Conservation (phyloP, 2,113 vertebrate species). For the Sigmodon hispidus region DNA sequence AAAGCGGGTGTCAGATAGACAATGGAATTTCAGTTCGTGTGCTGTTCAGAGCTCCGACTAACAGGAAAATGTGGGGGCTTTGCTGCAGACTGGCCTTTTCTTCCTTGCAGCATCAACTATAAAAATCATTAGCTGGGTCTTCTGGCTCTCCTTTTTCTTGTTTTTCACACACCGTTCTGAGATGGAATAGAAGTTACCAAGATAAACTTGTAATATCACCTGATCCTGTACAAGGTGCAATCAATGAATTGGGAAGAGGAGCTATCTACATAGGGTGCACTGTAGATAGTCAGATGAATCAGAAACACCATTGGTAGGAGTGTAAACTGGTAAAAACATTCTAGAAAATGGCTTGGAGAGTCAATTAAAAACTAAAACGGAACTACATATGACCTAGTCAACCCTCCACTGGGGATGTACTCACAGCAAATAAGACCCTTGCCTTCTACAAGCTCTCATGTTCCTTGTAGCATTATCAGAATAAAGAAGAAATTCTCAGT, state of each 20-base stretch:
- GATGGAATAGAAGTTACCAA: neutral
- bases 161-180: neutral
- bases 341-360: neutral
- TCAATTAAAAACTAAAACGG: neutral
- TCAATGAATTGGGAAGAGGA: neutral
- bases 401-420: neutral
- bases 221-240: neutral
- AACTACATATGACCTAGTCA: no score
- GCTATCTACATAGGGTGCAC: neutral
- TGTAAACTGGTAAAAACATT: no score
- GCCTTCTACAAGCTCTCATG: neutral
- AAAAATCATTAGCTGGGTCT: neutral
- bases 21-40: accelerated
- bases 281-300: neutral
- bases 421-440: neutral
- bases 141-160: neutral
- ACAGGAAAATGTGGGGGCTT: neutral
- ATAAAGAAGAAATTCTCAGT: neutral
- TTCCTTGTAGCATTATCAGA: neutral
- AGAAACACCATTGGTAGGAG: neutral
- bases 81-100: neutral
- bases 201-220: neutral
- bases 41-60: neutral
- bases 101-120: neutral
- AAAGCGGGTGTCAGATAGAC: neutral